Evolutionary conservation across 1,140 invertebrate species (phyloP).

Genomic region (Papilio machaon): DNA sequence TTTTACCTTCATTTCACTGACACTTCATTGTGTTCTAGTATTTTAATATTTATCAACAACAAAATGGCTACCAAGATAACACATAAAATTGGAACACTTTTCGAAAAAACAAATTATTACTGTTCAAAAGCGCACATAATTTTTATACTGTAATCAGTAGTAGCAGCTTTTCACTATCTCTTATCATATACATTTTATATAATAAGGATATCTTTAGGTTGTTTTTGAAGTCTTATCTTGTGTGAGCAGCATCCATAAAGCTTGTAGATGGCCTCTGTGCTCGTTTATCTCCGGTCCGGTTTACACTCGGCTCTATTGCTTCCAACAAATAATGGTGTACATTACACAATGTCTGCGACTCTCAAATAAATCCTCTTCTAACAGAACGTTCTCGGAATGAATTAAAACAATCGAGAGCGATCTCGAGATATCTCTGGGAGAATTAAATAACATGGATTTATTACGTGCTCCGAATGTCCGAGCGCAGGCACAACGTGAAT

Average conservation of each 20-base stretch:
- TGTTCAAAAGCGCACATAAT: too few species aligned
- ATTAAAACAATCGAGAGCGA: conserved; percentile 11
- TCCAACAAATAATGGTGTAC: neutral
- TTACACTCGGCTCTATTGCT: neutral
- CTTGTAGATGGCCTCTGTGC: neutral
- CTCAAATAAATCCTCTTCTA: conserved; percentile 3
- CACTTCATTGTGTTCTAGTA: neutral
- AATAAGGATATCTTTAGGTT: too few species aligned
- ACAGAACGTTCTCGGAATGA: conserved; percentile 19
- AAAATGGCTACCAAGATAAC: too few species aligned
- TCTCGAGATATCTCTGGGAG: conserved; percentile 56
- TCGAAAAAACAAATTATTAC: too few species aligned
- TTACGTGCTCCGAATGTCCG: conserved; percentile 50
- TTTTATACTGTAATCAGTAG: too few species aligned
- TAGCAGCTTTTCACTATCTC: too few species aligned
- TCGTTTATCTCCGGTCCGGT: neutral
- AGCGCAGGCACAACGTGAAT: neutral
- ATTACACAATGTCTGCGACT: neutral
- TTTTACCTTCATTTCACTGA: neutral
- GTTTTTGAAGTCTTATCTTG: neutral
- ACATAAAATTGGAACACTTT: too few species aligned
- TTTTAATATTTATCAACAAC: neutral
- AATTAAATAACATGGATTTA: conserved; percentile 70
- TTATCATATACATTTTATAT: too few species aligned
- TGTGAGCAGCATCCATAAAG: neutral